These are phyloP conservation scores for Calonectris borealis DNA, from an alignment of 2,113 vertebrate genomes.

Conservation along the genomic window DNA sequence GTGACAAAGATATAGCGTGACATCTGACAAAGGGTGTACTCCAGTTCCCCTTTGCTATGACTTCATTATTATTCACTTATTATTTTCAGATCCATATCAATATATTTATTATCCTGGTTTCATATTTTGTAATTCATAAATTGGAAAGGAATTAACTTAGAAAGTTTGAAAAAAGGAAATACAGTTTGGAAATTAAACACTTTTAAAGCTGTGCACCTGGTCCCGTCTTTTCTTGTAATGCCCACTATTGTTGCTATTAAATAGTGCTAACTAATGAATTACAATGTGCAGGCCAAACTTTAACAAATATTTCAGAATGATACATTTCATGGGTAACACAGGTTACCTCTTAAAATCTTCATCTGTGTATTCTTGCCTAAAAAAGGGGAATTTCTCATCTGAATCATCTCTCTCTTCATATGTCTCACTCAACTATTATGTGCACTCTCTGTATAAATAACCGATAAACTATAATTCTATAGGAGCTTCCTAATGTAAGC, in stretches of 20 bases:
- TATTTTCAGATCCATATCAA: not conserved
- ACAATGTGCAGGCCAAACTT: not conserved
- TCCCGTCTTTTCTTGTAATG: not conserved
- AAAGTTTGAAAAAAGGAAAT: not conserved
- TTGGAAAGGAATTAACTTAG: not conserved
- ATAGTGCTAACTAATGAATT: not conserved
- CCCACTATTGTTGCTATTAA: not conserved
- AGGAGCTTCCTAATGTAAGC: not conserved
- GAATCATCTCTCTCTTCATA: not conserved
- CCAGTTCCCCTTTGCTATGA: not conserved
- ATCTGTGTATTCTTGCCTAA: not conserved
- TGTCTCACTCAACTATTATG: accelerated
- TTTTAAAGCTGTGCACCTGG: not conserved
- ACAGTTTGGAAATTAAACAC: not conserved
- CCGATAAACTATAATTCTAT: not conserved
- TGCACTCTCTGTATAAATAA: not conserved
- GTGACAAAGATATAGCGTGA: not conserved
- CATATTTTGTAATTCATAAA: not conserved
- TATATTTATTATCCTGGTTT: not conserved
- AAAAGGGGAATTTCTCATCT: not conserved
- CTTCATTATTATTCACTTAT: not conserved
- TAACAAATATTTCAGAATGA: not conserved
- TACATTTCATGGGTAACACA: accelerated
- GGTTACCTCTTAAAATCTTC: not conserved
- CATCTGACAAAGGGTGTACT: not conserved